Percentiles rank a stretch among this genome's conserved stretches.
These are phyloP conservation scores for Drosophila maculinotata DNA, from an alignment of 2,888 invertebrate species.

Conservation along the genomic window DNA sequence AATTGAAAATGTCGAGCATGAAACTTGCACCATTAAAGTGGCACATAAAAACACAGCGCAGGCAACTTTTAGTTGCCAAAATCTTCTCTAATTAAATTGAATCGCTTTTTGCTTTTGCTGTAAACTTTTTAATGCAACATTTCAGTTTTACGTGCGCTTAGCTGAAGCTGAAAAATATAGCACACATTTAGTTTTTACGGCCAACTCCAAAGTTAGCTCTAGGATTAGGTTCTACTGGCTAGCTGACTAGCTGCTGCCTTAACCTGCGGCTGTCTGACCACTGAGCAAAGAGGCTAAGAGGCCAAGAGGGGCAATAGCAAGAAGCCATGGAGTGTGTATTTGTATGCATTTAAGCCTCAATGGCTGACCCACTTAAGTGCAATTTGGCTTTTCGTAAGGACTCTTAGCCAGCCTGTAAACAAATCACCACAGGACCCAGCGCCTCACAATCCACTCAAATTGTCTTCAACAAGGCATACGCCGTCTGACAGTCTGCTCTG, in stretches of 20 bases:
- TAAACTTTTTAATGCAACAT: slow-evolving; percentile 74
- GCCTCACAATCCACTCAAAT: slow-evolving; percentile 26
- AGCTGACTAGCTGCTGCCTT: not conserved
- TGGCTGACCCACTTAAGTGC: slow-evolving; percentile 65
- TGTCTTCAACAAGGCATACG: slow-evolving; percentile 13
- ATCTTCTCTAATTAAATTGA: slow-evolving; percentile 74
- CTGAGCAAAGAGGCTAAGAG: slow-evolving; percentile 10
- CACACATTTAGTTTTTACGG: slow-evolving; percentile 68
- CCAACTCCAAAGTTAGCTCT: slow-evolving; percentile 36
- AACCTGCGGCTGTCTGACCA: slow-evolving; percentile 6
- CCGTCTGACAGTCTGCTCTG: slow-evolving; percentile 36
- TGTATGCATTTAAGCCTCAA: slow-evolving; percentile 61
- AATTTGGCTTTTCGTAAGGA: slow-evolving; percentile 35
- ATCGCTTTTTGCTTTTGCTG: slow-evolving; percentile 55
- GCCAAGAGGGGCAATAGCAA: slow-evolving; percentile 1
- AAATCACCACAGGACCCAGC: slow-evolving; percentile 32
- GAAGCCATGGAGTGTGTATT: slow-evolving; percentile 31
- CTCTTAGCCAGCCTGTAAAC: slow-evolving; percentile 39
- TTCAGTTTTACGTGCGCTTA: slow-evolving; percentile 62
- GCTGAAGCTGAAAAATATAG: slow-evolving; percentile 60
- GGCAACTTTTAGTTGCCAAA: slow-evolving; percentile 54
- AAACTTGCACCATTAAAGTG: slow-evolving; percentile 64
- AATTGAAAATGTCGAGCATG: slow-evolving; percentile 52
- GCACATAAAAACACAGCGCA: slow-evolving; percentile 50
- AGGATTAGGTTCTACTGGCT: slow-evolving; percentile 23